A percentile compares a stretch with the other conserved stretches of the same genome.
phyloP scores from a whole-genome alignment of 2,888 invertebrate species.

The Lycaena phlaeas region DNA sequence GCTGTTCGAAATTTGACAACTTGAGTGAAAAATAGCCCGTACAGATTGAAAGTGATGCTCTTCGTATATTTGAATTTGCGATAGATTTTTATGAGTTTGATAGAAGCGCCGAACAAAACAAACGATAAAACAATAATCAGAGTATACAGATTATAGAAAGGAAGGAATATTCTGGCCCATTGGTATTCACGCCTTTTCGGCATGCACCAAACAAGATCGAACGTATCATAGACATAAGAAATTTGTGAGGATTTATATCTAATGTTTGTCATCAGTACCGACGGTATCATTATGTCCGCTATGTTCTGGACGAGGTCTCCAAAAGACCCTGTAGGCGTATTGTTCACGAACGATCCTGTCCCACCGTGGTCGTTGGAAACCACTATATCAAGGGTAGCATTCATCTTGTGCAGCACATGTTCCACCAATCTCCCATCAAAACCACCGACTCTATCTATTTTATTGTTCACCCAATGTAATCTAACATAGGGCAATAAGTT shows the following conservation, averaged over 20 bases:
- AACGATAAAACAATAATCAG: conserved; percentile 26
- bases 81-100: conserved; percentile 22
- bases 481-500: conserved; percentile 27
- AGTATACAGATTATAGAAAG: conserved; percentile 30
- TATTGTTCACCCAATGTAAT: conserved; percentile 23
- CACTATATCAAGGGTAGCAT: conserved; percentile 29
- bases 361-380: conserved; percentile 19
- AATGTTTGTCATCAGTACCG: conserved; percentile 15
- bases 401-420: conserved; percentile 28
- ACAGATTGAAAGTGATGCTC: conserved; percentile 28
- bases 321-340: conserved; percentile 26
- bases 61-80: conserved; percentile 15
- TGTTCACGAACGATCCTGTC: conserved; percentile 27
- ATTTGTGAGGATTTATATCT: conserved; percentile 29
- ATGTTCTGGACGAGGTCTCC: conserved; percentile 27
- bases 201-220: conserved; percentile 34
- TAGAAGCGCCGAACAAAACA: conserved; percentile 22
- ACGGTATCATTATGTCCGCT: conserved; percentile 35
- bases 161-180: conserved; percentile 35
- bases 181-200: conserved; percentile 31
- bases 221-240: conserved; percentile 26
- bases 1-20: conserved; percentile 29
- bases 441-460: conserved; percentile 26
- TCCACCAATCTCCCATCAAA: conserved; percentile 30
- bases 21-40: conserved; percentile 40